Base-by-base conservation (phyloP, 2,797 vertebrate genomes). In the Neosilurus hyrtlii region DNA sequence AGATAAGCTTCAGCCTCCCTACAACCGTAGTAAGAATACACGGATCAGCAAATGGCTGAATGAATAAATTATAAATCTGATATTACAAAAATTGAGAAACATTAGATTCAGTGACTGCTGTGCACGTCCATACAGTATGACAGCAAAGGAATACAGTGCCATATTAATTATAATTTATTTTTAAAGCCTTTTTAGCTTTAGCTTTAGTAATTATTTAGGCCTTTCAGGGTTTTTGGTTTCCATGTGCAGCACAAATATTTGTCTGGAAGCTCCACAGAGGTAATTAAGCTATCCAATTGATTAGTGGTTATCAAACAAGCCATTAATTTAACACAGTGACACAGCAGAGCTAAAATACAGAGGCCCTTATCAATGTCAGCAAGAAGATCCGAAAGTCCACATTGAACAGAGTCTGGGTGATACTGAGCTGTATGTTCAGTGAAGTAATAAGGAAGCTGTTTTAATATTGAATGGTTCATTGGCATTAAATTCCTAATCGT, bases 181-280 rank as follows among this genome's bases (percentile, higher is more conserved):
- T 6, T 24, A 52, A 54, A 30, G 51, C 14, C 71, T 20, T 20
- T 54, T 57, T 57, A 22, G 4, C 30, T 37, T 43, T 76, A 43
- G 14, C 77, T 54, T 26, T 12, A 62, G 30, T 57, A 68, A 59
- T 85, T 82, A 16, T 26, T 35, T 15, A 70, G 49, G 14, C 24
- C 56, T 71, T 84, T 66, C 70, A 84, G 62, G 49, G 15, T 2
- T n/a, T 52, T 54, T 54, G 18, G 14, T 68, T 59, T 43, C 37
- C 7, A 9, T 71, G 68, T 16, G 54, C 71, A 77, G 9, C 59
- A 22, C 71, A 82, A 70, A 76, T 84, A 76, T 86, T 80, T 77
- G 65, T 20, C 9, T n/a, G 67, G 22, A 75, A 57, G 70, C 54
- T 68, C 49, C 62, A 56, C 70, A 49, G 24, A n/a, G 49, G 56